phyloP scores from a whole-genome alignment of 2,797 vertebrate genomes.

The Falco biarmicus region DNA sequence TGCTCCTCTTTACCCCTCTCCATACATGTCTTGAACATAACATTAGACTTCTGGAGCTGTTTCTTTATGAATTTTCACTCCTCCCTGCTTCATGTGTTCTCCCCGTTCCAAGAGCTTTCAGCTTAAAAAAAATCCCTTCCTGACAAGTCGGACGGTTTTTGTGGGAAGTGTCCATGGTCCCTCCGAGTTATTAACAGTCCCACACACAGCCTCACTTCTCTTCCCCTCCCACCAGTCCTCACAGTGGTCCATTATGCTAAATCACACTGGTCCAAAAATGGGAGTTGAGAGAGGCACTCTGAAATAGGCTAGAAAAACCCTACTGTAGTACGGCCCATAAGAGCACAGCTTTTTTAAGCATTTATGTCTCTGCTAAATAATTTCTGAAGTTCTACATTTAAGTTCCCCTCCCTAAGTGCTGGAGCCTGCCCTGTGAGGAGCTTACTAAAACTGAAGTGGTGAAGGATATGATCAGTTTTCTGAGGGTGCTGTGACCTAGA shows the following conservation, averaged over 20 bases:
- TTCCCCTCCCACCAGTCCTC: background rate
- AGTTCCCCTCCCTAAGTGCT: background rate
- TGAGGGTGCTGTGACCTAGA: constrained; percentile 21
- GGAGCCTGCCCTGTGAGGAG: background rate
- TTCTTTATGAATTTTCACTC: background rate
- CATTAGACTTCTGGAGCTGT: background rate
- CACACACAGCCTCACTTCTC: background rate
- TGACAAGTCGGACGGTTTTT: background rate
- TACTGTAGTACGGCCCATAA: background rate
- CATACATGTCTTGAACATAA: background rate
- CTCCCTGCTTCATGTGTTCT: background rate
- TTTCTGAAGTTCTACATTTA: background rate
- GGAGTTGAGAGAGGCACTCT: background rate
- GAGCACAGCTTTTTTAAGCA: background rate
- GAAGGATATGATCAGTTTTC: constrained; percentile 11
- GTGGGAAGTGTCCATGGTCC: background rate
- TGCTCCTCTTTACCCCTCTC: background rate
- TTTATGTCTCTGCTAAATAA: background rate
- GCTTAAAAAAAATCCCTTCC: background rate
- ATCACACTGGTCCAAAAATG: background rate
- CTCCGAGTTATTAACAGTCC: background rate
- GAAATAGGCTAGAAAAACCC: background rate
- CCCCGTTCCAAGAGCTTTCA: background rate
- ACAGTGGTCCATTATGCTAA: constrained; percentile 31
- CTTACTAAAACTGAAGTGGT: background rate